phyloP scores from a whole-genome alignment of 2,113 vertebrate species.

The Larimichthys polyactis region DNA sequence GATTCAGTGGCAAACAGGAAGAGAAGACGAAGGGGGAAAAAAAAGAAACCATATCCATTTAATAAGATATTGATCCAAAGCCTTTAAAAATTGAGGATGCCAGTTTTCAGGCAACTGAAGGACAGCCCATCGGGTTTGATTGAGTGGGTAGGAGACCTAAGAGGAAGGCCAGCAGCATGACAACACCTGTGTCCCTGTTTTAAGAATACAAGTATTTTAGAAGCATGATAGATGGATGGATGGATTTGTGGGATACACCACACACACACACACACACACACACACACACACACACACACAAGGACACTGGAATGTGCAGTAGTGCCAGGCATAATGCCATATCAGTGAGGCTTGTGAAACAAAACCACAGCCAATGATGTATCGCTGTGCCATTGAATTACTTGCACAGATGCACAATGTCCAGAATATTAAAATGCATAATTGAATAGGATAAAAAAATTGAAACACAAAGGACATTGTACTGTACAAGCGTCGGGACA shows the following conservation, averaged over 20 bases:
- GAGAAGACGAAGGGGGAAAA: neutral
- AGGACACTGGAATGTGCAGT: conserved; percentile 13
- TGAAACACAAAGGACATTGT: conserved; percentile 42
- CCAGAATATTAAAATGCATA: conserved; percentile 26
- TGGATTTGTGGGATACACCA: neutral
- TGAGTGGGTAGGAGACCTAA: conserved; percentile 56
- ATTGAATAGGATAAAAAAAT: conserved; percentile 33
- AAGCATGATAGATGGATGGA: neutral
- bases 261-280: too few relatives aligned
- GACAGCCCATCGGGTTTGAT: conserved; percentile 72
- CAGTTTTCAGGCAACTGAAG: conserved; percentile 67
- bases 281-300: neutral
- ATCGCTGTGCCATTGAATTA: conserved; percentile 38
- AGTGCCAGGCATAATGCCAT: conserved; percentile 18
- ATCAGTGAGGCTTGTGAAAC: conserved; percentile 30
- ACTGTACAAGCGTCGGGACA: conserved; percentile 17
- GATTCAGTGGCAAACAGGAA: conserved; percentile 43
- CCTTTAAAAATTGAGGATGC: conserved; percentile 66
- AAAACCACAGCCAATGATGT: conserved; percentile 49
- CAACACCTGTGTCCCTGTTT: conserved; percentile 52
- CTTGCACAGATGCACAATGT: conserved; percentile 31
- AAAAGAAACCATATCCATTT: conserved; percentile 64
- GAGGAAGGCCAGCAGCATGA: conserved; percentile 52
- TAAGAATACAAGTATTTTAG: neutral
- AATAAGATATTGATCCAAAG: conserved; percentile 77